Base-by-base conservation (phyloP, 2,888 invertebrate genomes). In the Ganaspis brasiliensis region DNA sequence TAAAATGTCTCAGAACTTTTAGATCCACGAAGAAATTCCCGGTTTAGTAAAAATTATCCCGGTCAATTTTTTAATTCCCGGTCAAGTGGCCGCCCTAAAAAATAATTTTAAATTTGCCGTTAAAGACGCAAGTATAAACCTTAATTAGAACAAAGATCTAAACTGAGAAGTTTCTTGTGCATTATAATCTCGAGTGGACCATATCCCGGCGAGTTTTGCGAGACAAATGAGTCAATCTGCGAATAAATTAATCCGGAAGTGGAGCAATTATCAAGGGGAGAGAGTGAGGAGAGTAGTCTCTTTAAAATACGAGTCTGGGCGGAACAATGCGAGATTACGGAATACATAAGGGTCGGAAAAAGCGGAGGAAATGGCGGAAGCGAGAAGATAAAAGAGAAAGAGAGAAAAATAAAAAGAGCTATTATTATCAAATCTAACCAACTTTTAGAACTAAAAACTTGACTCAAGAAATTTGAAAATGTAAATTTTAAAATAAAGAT, bases 271-370 rank as follows among this genome's bases (percentile, higher is more conserved):
- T 72, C 67, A 74, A 79, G 59, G 59, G 74, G 67, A 61, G 26
- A 72, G 10, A 63, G 73, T 59, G 37, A 52, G 55, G 70, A 77
- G 72, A 72, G 35, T 52, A 57, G 31, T 59, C 59, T 45, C 24
- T 45, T 45, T 45, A 55, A 75, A 31, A 72, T 73, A 45, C 49
- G 52, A 73, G 78, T 72, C 76, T 80, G 71, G 61, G 78, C 74
- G 80, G 78, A 83, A 81, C 75, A 52, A 52, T 71, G 70, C 35
- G 80, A 80, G 80, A 79, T 80, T 84, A 71, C 55, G 70, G 56
- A 72, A 26, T 14, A 63, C 71, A 78, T 26, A 74, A 72, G 71
- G 73, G 73, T 77, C 80, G 73, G 80, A 80, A 76, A 78, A 78
- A 78, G 73, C 45, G 79, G 57, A 74, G 76, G 74, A 67, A 67